These are phyloP conservation scores for Bubo bubo DNA, from an alignment of 2,113 vertebrate species.

Conservation along the genomic window DNA sequence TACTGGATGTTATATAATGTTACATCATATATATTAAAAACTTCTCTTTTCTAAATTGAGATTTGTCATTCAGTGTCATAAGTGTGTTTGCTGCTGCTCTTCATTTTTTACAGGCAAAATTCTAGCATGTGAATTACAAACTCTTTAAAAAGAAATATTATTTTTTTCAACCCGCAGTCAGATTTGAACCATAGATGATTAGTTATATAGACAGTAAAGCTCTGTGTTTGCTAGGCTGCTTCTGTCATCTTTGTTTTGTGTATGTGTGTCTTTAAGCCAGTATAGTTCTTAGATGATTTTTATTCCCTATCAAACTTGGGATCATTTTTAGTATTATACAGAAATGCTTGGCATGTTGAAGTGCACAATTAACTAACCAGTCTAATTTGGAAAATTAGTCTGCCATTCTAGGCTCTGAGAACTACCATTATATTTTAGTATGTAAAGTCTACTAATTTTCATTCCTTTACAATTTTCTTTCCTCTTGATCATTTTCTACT, in stretches of 20 bases:
- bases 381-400: conserved; percentile 54
- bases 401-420: conserved; percentile 23
- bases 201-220: neutral
- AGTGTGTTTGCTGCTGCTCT: neutral
- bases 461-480: conserved; percentile 51
- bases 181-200: neutral
- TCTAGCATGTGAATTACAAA: neutral
- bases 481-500: conserved; percentile 60
- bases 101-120: neutral
- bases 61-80: neutral
- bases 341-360: conserved; percentile 14
- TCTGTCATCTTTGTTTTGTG: neutral
- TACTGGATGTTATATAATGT: no score
- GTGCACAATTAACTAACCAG: conserved; percentile 37
- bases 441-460: conserved; percentile 65
- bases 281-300: neutral
- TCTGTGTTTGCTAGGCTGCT: neutral
- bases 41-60: neutral
- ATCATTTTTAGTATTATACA: conserved; percentile 20
- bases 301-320: neutral
- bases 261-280: neutral
- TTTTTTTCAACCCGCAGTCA: neutral
- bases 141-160: neutral
- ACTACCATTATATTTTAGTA: conserved; percentile 55
- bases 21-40: neutral